Percentiles rank a stretch among this genome's conserved stretches.
These are phyloP conservation scores for Campylorhamphus procurvoides DNA, from an alignment of 2,113 vertebrate species.

Conservation along the genomic window DNA sequence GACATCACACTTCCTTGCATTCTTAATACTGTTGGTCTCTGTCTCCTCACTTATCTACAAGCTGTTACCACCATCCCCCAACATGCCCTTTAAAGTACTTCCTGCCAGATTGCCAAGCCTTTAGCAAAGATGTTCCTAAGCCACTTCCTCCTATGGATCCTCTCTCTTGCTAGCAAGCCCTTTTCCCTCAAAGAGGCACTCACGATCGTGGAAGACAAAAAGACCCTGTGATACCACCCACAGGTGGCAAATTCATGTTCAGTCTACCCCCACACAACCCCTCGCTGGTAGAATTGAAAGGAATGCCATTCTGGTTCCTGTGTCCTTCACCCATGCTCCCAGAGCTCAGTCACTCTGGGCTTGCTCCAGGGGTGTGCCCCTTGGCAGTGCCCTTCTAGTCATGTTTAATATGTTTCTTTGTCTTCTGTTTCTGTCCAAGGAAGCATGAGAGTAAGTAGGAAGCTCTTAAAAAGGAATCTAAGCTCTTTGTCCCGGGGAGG, in stretches of 20 bases:
- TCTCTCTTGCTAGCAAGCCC: neutral
- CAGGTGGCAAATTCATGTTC: neutral
- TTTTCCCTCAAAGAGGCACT: neutral
- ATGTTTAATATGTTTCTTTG: neutral
- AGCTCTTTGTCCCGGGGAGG: neutral
- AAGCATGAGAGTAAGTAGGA: neutral
- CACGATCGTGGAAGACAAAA: neutral
- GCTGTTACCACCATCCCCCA: neutral
- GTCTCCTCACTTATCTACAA: neutral
- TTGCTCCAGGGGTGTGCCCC: neutral
- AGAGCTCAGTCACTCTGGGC: neutral
- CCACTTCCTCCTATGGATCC: neutral
- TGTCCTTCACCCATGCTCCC: neutral
- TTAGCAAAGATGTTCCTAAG: neutral
- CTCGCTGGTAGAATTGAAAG: neutral
- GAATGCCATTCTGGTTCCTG: neutral
- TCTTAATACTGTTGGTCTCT: neutral
- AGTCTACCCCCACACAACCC: neutral
- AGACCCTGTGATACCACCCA: neutral
- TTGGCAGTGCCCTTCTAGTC: neutral
- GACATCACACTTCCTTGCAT: neutral
- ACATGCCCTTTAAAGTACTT: neutral
- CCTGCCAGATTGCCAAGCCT: neutral
- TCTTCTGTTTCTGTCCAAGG: neutral
- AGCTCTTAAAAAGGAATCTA: neutral